phyloP scores from a whole-genome alignment of 2,113 vertebrate species.

The Pandion haliaetus region DNA sequence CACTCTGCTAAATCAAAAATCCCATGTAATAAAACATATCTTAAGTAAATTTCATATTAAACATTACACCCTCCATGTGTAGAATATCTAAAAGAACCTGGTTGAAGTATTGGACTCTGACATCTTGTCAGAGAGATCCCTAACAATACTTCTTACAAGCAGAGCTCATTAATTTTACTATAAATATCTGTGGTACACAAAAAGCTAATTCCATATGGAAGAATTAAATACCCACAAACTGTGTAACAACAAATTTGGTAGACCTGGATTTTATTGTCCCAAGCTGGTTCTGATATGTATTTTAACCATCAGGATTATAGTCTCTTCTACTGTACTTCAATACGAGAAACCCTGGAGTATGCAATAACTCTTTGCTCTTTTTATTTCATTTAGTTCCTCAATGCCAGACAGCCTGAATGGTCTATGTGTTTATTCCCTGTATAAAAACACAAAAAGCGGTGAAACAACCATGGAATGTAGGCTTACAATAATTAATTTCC shows the following conservation, averaged over 20 bases:
- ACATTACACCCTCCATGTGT: accelerated
- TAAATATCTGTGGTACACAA: neutral
- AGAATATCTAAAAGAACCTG: neutral
- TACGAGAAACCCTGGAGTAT: neutral
- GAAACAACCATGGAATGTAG: neutral
- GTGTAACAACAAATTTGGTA: neutral
- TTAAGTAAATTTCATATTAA: neutral
- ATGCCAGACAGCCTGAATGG: neutral
- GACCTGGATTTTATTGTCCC: neutral
- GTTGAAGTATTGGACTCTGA: neutral
- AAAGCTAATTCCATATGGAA: neutral
- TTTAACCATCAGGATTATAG: neutral
- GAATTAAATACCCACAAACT: neutral
- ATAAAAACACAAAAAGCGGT: neutral
- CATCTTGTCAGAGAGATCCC: neutral
- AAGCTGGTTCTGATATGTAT: neutral
- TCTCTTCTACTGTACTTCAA: neutral
- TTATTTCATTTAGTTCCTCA: neutral
- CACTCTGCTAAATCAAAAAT: neutral
- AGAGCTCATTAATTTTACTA: neutral
- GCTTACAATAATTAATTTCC: neutral
- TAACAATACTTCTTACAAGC: neutral
- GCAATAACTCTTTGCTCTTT: neutral
- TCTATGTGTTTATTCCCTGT: neutral
- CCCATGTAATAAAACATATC: neutral